These are phyloP conservation scores for Catharus fuscescens DNA, from an alignment of 2,113 vertebrate genomes.

Conservation along the genomic window DNA sequence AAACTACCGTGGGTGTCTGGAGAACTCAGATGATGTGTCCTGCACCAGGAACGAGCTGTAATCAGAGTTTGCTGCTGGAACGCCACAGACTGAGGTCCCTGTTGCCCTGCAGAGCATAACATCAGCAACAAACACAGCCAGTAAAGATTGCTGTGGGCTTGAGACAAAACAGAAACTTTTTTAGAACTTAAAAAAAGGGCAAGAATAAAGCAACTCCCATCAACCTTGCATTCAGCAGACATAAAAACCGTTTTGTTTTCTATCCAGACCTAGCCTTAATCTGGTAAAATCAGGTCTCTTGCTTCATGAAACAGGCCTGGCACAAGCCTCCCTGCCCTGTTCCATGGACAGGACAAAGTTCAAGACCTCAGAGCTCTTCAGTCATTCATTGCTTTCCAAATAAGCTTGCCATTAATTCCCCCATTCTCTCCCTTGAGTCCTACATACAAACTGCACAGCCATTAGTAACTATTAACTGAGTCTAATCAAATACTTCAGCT, in stretches of 20 bases:
- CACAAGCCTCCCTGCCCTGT: neutral
- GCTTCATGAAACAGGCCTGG: neutral
- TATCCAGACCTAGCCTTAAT: neutral
- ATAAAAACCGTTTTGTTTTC: neutral
- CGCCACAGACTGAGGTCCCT: neutral
- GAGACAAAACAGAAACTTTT: conserved; percentile 29
- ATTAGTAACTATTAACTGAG: conserved; percentile 59
- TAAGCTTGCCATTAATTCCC: conserved; percentile 24
- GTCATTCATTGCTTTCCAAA: conserved; percentile 50
- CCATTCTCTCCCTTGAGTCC: conserved; percentile 32
- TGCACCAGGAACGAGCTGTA: neutral
- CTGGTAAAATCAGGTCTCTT: neutral
- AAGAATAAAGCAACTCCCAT: neutral
- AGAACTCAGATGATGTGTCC: neutral
- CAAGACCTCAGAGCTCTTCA: neutral
- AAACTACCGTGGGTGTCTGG: neutral
- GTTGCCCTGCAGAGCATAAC: neutral
- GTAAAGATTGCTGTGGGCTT: neutral
- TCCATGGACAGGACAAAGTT: neutral
- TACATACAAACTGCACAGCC: conserved; percentile 36
- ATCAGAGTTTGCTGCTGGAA: neutral
- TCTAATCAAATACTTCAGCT: conserved; percentile 59
- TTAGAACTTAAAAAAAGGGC: neutral
- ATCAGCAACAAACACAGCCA: neutral
- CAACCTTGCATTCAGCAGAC: neutral